These are phyloP conservation scores for Hypanus sabinus DNA, from an alignment of 2,113 vertebrate genomes.

Conservation along the genomic window DNA sequence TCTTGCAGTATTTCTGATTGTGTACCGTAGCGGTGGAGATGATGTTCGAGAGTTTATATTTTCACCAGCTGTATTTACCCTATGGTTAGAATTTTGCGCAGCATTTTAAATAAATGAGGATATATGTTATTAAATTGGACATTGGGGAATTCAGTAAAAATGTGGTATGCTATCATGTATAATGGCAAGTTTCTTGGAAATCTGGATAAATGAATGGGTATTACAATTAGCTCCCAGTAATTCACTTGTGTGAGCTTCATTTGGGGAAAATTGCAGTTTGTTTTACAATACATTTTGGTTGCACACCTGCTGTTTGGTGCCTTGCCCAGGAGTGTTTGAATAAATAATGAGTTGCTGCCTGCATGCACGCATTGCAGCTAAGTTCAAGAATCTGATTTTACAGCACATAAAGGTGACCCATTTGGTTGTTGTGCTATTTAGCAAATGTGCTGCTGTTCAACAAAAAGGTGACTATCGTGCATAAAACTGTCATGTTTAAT, in stretches of 20 bases:
- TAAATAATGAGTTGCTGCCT: slow-evolving; percentile 18
- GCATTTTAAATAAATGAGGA: neutral
- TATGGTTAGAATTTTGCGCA: neutral
- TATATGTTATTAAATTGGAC: neutral
- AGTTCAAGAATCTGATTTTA: slow-evolving; percentile 18
- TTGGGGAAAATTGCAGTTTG: slow-evolving; percentile 7
- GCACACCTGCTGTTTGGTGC: neutral
- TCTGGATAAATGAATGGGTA: neutral
- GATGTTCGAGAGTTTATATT: neutral
- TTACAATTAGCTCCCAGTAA: neutral
- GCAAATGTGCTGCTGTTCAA: neutral
- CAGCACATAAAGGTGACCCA: slow-evolving; percentile 4
- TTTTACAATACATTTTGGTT: neutral
- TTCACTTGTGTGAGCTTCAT: neutral
- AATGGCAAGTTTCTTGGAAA: neutral
- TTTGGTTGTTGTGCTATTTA: slow-evolving; percentile 15
- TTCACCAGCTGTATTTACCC: neutral
- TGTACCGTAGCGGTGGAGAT: neutral
- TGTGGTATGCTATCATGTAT: neutral
- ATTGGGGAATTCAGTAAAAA: neutral
- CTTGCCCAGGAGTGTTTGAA: slow-evolving; percentile 13
- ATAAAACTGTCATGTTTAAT: slow-evolving; percentile 17
- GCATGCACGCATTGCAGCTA: slow-evolving; percentile 29
- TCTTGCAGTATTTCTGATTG: neutral
- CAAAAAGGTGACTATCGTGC: slow-evolving; percentile 8